Evolutionary conservation across 2,797 vertebrate species (phyloP), one percentile per base, ranked within the genome.

Genomic region (Nannoperca obscura): DNA sequence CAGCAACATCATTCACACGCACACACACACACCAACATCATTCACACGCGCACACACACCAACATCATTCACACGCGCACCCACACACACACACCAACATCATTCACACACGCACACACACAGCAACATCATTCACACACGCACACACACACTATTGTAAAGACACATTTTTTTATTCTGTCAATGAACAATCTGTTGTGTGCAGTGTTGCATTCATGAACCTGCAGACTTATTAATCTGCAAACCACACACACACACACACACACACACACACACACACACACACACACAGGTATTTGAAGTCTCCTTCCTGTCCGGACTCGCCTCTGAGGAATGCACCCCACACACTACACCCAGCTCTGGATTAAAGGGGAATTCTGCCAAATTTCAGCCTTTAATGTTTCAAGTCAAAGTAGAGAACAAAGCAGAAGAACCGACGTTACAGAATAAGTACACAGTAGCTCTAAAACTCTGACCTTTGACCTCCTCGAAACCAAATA

Each of bases 271-370:
- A 68, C 52, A 74, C 30, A 30, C n/a, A n/a, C n/a, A n/a, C n/a
- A n/a, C n/a, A n/a, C n/a, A n/a, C n/a, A n/a, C 0, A 10, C 59
- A 80, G 76, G 58, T 78, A 71, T 83, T 58, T 83, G 66, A 77
- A 69, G 68, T 53, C 10, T 40, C 11, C 19, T 50, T 90, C 86
- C 53, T 90, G 90, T 78, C 72, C 60, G 1, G 42, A 92, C 91
- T 90, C 10, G 90, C 64, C 85, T 71, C 80, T 38, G 27, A 86
- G 87, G 89, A 91, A 90, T 92, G 78, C 58, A 57, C n/a, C 71
- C 68, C 54, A 46, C 46, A 24, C n/a, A 40, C 66, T 27, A 60
- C 71, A 63, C 62, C 71, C 57, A 38, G 44, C 68, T 75, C 24
- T 8, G 52, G 46, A 74, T 78, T 85, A 88, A 80, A 91, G 89